Percentiles rank a stretch among this genome's conserved stretches.
Evolutionary conservation across 2,888 invertebrate species (phyloP).

Genomic region (Exephanes ischioxanthus): DNA sequence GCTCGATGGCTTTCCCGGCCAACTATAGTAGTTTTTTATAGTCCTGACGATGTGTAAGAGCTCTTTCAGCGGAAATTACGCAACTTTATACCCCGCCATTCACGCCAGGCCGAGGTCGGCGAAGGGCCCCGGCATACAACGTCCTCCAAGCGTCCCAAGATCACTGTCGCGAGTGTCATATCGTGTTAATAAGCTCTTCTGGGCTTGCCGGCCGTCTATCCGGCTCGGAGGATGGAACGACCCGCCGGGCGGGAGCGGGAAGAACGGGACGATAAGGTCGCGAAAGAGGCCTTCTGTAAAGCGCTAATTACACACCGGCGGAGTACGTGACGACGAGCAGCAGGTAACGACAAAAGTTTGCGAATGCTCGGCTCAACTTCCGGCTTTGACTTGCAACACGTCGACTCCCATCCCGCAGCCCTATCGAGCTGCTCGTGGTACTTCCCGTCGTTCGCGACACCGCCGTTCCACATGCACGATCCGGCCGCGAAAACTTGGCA

Average conservation of each 20-base stretch:
- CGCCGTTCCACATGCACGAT: constrained; percentile 20
- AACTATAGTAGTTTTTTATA: not conserved
- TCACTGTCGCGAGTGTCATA: constrained; percentile 55
- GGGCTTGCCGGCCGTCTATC: not conserved
- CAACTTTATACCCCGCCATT: constrained; percentile 43
- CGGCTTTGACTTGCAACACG: constrained; percentile 37
- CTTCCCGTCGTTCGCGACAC: not conserved
- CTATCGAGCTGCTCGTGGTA: not conserved
- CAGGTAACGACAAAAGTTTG: constrained; percentile 57
- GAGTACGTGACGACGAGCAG: constrained; percentile 18
- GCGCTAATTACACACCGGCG: constrained; percentile 52
- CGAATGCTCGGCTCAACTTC: constrained; percentile 45
- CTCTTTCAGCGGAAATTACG: constrained; percentile 37
- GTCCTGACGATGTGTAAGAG: constrained; percentile 4
- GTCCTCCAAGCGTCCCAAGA: constrained; percentile 22
- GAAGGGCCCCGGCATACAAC: not conserved
- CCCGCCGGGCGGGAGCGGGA: not conserved
- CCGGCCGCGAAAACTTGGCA: constrained; percentile 40
- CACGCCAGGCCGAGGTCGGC: constrained; percentile 3
- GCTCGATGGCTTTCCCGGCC: constrained; percentile 8
- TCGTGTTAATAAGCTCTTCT: constrained; percentile 57
- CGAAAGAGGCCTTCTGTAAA: constrained; percentile 23
- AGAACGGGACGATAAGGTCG: constrained; percentile 16
- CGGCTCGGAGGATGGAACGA: constrained; percentile 25
- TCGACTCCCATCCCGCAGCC: not conserved